Evolutionary conservation across 2,888 invertebrate species (phyloP), one percentile per base, ranked within the genome.

Genomic region (Petrolisthes manimaculis): DNA sequence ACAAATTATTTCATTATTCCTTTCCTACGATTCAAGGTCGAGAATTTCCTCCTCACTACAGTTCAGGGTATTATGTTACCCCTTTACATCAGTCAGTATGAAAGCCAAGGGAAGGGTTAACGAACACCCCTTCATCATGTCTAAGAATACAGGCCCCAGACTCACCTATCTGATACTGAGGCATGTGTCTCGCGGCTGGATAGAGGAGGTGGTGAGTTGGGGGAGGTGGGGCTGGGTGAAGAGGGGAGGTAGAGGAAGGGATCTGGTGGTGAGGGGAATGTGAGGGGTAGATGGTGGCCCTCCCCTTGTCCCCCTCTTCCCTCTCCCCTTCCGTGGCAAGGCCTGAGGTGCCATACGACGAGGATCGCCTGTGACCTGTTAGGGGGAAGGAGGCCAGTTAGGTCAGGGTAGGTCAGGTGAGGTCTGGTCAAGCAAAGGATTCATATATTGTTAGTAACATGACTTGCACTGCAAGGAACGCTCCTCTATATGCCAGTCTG

Each of bases 131-230:
- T 69, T n/a, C 18, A 69, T 69, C 6, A 4, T 6, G 69, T n/a
- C 21, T 4, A n/a, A 69, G 21, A 69, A 69, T n/a, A 69, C 21
- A n/a, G 21, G 69, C 51, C 24, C 18, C 18, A n/a, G 24, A 79
- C 84, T 84, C 84, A 84, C 84, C 84, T 37, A 84, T 84, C 75
- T 84, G 74, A 61, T 84, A 84, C 37, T 75, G 71, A 75, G 84
- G 84, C n/a, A 84, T 84, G n/a, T 56, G 84, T 55, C 53, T 14
- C 24, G 18, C 67, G 12, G 80, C 14, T 24, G 80, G 56, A 4
- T 84, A 71, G 74, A 55, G 24, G 37, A 51, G 18, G 24, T 80
- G 37, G n/a, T 81, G 81, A 53, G 61, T 24, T 67, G 24, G 81
- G 37, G 56, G 80, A 12, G 8, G 80, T 24, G 81, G 51, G 18